Base-by-base conservation (phyloP, 92 coral and sea anemone genomes). In the Parazoanthus swiftii region DNA sequence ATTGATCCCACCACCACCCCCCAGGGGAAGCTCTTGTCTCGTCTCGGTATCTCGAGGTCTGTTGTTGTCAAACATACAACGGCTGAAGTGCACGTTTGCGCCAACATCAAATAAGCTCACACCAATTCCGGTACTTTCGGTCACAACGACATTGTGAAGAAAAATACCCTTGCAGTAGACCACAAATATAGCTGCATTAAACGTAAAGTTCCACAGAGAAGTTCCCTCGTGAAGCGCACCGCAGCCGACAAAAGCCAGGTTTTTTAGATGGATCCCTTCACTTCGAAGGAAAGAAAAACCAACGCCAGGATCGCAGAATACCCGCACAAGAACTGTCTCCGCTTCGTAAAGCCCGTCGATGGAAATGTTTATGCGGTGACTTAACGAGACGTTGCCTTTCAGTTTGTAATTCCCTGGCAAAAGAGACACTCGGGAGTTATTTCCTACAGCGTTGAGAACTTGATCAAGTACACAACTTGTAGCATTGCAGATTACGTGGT, bases 1-100 rank as follows among this genome's bases (percentile, higher is more conserved):
- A 43, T 85, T 81, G 81, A 93, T 38, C 63, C 95, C 95, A n/a
- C 95, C 95, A 15, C 95, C 95, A 5, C 90, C 90, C 79, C 93
- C 90, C 15, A 83, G 72, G n/a, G 86, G 54, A 73, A 50, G 58
- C 36, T 76, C 50, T 44, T 77, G 88, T 5, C 65, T 79, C 76
- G 67, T 21, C 59, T 56, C 7, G 74, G 11, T 71, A 70, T 76
- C 66, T 50, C 89, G 77, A 39, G 46, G 77, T n/a, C 21, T 76
- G 71, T 90, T 90, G 82, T 33, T 39, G 6, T 70, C 18, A 70
- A 90, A 90, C 15, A 18, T 44, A 26, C 88, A 87, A 6, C 86
- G 65, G 48, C 46, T 46, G n/a, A 90, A 82, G 9, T 46, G 77
- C 21, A 90, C 86, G 10, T 43, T 44, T 42, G 90, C 93, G 8